These are phyloP conservation scores for Oryzias dopingdopingensis DNA, from an alignment of 2,797 vertebrate genomes.

Conservation along the genomic window DNA sequence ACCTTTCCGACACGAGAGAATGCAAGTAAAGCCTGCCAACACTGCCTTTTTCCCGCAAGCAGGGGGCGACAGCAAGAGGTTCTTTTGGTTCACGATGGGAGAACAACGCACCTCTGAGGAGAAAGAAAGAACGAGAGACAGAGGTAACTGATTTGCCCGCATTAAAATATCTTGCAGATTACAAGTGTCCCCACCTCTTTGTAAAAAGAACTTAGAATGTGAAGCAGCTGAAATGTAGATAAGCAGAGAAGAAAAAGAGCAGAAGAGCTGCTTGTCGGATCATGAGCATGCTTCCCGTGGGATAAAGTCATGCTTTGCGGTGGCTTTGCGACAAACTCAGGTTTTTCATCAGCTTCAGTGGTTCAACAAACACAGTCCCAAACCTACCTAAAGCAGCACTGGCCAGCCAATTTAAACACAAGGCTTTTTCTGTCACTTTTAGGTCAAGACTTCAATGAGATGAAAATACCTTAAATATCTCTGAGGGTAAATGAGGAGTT, in stretches of 20 bases:
- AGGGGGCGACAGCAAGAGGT: conserved; percentile 79
- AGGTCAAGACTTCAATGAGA: conserved; percentile 34
- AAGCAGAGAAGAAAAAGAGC: background rate
- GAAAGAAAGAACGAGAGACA: conserved; percentile 13
- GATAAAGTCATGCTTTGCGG: background rate
- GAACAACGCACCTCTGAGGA: conserved; percentile 85
- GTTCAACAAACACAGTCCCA: conserved; percentile 5
- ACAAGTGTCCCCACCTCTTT: background rate
- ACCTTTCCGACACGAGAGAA: conserved; percentile 84
- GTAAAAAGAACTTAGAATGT: background rate
- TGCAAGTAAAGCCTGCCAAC: conserved; percentile 78
- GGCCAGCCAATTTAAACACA: conserved; percentile 8
- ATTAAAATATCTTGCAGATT: background rate
- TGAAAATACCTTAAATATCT: conserved; percentile 31
- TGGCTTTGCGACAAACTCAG: background rate
- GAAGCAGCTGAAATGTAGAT: background rate
- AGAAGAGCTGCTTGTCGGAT: background rate
- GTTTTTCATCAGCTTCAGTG: conserved; percentile 16
- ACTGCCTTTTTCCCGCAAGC: conserved; percentile 81
- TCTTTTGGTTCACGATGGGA: conserved; percentile 73
- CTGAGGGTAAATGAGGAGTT: conserved; percentile 31
- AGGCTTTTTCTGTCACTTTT: conserved; percentile 2
- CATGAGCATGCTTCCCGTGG: background rate
- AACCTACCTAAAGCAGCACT: conserved; percentile 1
- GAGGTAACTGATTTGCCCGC: conserved; percentile 18